Conservation (phyloP, 2,797 vertebrate species). For the Iguana delicatissima region DNA sequence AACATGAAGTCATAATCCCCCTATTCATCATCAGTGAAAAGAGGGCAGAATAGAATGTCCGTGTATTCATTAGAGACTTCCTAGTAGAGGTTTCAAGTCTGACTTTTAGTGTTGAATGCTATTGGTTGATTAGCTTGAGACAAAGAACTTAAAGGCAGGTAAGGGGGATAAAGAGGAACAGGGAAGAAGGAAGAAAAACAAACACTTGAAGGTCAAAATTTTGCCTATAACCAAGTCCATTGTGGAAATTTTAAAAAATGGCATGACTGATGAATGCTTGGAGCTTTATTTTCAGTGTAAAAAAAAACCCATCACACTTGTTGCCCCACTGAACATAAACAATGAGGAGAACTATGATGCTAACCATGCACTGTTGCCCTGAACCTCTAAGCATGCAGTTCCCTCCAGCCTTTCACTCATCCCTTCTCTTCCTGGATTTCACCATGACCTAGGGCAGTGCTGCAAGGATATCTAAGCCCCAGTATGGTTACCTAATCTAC, state of each 20-base stretch:
- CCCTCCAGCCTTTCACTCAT: background rate
- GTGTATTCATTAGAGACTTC: background rate
- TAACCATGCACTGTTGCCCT: background rate
- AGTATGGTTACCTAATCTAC: background rate
- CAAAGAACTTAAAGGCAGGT: background rate
- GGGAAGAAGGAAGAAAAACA: slow-evolving; percentile 10
- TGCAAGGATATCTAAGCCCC: background rate
- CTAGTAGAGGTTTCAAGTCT: background rate
- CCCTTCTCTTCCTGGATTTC: background rate
- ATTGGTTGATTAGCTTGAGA: background rate
- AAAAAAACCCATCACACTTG: no score
- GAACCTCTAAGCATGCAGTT: background rate
- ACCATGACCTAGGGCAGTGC: background rate
- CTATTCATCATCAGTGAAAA: slow-evolving; percentile 15
- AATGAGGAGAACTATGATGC: background rate
- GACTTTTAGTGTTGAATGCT: background rate
- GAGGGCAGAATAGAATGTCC: background rate
- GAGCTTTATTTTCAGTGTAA: background rate
- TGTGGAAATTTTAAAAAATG: background rate
- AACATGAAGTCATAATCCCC: background rate
- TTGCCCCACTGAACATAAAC: background rate
- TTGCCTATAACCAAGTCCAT: background rate
- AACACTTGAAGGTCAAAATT: background rate
- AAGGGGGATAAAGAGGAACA: background rate
- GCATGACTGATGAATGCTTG: background rate